Percentiles rank a stretch among this genome's conserved stretches.
Evolutionary conservation across 2,113 vertebrate species (phyloP).

Genomic region (Coryphaenoides rupestris): DNA sequence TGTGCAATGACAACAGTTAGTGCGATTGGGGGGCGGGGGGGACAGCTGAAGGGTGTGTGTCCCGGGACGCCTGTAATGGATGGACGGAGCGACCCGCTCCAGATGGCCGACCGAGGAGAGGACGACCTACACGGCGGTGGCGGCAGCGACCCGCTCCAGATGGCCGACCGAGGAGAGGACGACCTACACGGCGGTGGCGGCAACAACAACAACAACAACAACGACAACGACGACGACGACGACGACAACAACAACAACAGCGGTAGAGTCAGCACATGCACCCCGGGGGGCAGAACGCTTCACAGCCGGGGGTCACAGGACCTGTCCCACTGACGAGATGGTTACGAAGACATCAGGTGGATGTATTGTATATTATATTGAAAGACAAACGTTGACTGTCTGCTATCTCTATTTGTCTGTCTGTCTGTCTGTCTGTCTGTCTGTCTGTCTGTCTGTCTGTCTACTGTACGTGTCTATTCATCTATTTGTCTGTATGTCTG

Average conservation of each 20-base stretch:
- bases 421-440: too few relatives aligned
- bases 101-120: conserved; percentile 60
- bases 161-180: conserved; percentile 56
- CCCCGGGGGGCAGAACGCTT: too few relatives aligned
- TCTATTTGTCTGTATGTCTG: too few relatives aligned
- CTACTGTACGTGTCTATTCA: too few relatives aligned
- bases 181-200: conserved; percentile 46
- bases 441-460: too few relatives aligned
- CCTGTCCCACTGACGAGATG: too few relatives aligned
- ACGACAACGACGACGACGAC: too few relatives aligned
- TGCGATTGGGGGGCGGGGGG: neutral
- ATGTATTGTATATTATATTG: too few relatives aligned
- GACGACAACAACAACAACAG: conserved; percentile 33
- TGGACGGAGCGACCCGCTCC: conserved; percentile 48
- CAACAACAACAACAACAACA: conserved; percentile 37
- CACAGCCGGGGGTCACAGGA: too few relatives aligned
- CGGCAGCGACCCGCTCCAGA: conserved; percentile 47
- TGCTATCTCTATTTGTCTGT: too few relatives aligned
- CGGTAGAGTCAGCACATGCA: neutral
- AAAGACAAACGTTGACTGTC: too few relatives aligned
- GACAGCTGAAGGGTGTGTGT: conserved; percentile 30
- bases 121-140: conserved; percentile 48
- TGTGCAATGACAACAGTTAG: neutral
- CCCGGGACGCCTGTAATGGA: conserved; percentile 56
- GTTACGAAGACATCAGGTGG: too few relatives aligned